These are phyloP conservation scores for Probaryconus sp. DNA, from an alignment of 1,140 invertebrate species.

Conservation along the genomic window DNA sequence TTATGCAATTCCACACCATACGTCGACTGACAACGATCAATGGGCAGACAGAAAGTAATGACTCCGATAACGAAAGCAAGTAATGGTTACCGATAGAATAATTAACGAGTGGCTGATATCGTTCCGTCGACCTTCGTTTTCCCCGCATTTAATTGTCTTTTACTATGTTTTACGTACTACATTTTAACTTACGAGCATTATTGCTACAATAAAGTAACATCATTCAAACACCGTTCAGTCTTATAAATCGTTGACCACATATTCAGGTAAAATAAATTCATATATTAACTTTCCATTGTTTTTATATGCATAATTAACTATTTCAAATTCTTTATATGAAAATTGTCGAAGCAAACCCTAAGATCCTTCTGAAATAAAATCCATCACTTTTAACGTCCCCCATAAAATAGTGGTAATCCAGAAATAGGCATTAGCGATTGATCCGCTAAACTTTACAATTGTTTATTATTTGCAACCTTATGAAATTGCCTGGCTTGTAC, in stretches of 20 bases:
- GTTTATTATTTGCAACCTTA: too few relatives aligned
- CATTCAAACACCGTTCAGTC: too few relatives aligned
- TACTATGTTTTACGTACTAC: slow-evolving; percentile 7
- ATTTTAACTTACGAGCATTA: slow-evolving; percentile 5
- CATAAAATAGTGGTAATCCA: not conserved
- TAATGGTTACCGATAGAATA: slow-evolving; percentile 45
- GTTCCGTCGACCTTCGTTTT: slow-evolving; percentile 14
- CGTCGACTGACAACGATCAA: slow-evolving; percentile 34
- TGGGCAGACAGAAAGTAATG: slow-evolving; percentile 43
- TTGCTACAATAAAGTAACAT: not conserved
- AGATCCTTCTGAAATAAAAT: slow-evolving; percentile 14
- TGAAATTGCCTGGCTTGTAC: not conserved
- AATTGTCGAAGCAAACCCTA: slow-evolving; percentile 19
- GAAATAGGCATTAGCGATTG: not conserved
- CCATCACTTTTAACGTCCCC: too few relatives aligned
- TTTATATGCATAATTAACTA: not conserved
- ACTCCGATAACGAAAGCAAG: slow-evolving; percentile 38
- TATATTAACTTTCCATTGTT: too few relatives aligned
- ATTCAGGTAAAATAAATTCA: too few relatives aligned
- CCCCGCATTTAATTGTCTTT: slow-evolving; percentile 12
- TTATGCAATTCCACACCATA: slow-evolving; percentile 12
- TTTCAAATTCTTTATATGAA: slow-evolving; percentile 5
- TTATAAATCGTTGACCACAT: too few relatives aligned
- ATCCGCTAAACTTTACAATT: too few relatives aligned
- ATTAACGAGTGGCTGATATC: slow-evolving; percentile 36